Evolutionary conservation across 2,888 invertebrate species (phyloP).

Genomic region (Leucophenga maculata): DNA sequence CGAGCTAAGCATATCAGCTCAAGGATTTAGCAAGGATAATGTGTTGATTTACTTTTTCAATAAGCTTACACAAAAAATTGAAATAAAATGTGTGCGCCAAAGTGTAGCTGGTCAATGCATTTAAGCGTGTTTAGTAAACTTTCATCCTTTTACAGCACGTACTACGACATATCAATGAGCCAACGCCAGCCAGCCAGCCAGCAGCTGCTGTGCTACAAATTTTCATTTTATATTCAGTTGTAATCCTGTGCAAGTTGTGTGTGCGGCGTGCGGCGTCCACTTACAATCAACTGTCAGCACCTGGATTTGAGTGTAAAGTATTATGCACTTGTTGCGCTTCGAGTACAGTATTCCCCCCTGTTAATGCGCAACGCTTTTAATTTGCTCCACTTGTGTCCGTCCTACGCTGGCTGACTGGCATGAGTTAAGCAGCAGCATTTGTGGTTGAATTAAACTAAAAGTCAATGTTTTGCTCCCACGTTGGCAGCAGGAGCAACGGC

Average conservation of each 20-base stretch:
- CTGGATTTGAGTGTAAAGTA: too few species aligned
- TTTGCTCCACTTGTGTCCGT: neutral
- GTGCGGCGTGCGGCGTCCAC: too few species aligned
- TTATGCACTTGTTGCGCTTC: conserved; percentile 39
- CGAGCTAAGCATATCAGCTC: neutral
- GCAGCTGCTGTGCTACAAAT: conserved; percentile 37
- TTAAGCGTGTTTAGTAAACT: conserved; percentile 50
- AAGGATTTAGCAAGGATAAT: conserved; percentile 3
- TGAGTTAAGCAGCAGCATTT: conserved; percentile 48
- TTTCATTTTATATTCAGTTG: conserved; percentile 47
- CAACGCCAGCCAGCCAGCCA: neutral
- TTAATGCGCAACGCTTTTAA: conserved; percentile 45
- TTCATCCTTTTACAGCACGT: conserved; percentile 3
- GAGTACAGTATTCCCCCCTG: conserved; percentile 29
- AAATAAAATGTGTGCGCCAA: neutral
- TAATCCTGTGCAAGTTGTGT: conserved; percentile 13
- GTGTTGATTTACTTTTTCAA: neutral
- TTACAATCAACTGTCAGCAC: too few species aligned
- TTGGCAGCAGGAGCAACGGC: too few species aligned
- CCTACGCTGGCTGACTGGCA: too few species aligned
- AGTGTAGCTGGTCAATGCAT: conserved; percentile 48
- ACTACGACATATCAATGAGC: conserved; percentile 4
- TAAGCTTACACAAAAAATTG: neutral
- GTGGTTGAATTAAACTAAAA: conserved; percentile 54
- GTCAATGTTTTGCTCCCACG: conserved; percentile 10